These are phyloP conservation scores for Copidosoma aretas DNA, from an alignment of 2,888 invertebrate species.

Conservation along the genomic window DNA sequence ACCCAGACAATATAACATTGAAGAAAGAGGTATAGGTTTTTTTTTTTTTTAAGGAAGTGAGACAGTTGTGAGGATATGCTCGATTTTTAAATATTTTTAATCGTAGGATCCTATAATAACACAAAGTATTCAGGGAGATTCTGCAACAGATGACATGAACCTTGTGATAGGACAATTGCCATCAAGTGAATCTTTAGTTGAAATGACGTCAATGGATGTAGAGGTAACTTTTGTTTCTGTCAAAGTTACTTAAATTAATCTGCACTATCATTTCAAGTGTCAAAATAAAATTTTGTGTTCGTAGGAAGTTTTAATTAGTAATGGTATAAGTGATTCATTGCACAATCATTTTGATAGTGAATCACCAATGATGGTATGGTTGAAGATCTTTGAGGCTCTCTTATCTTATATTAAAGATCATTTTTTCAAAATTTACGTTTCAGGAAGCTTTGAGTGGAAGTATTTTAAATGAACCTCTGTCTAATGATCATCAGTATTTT, in stretches of 20 bases:
- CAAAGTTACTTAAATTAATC: too few relatives aligned
- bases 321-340: not conserved
- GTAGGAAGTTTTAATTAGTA: not conserved
- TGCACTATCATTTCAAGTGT: not conserved
- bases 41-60: too few relatives aligned
- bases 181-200: not conserved
- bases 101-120: too few relatives aligned
- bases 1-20: conserved; percentile 9
- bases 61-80: too few relatives aligned
- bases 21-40: not conserved
- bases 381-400: not conserved
- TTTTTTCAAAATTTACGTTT: not conserved
- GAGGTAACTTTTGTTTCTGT: not conserved
- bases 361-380: not conserved
- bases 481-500: conserved; percentile 19
- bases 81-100: too few relatives aligned
- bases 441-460: not conserved
- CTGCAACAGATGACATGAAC: not conserved
- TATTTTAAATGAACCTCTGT: not conserved
- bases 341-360: not conserved
- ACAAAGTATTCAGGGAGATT: too few relatives aligned
- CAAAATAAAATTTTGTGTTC: not conserved
- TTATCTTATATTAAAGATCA: not conserved
- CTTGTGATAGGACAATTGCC: not conserved
- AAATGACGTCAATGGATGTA: not conserved